Conservation (phyloP, 2,888 invertebrate genomes). For the Synanthedon formicaeformis region DNA sequence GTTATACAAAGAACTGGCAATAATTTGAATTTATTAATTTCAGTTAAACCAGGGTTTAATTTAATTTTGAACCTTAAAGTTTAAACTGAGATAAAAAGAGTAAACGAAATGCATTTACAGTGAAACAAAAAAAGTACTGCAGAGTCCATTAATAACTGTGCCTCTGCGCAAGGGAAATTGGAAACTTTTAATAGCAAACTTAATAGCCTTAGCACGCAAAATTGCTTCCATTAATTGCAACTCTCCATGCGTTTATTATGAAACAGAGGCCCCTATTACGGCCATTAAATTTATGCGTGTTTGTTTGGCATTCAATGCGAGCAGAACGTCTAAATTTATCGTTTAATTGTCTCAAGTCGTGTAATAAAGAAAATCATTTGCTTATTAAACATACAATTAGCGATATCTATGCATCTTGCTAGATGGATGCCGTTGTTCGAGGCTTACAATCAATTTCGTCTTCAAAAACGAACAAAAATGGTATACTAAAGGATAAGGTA, state of each 20-base stretch:
- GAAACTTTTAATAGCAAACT: constrained; percentile 44
- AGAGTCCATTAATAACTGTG: constrained; percentile 32
- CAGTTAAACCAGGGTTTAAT: too few relatives aligned
- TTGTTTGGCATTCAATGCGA: neutral
- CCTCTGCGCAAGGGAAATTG: constrained; percentile 37
- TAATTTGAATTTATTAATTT: too few relatives aligned
- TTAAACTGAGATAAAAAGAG: too few relatives aligned
- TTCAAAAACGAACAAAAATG: constrained; percentile 49
- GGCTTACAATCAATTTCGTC: constrained; percentile 66
- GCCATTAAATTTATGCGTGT: constrained; percentile 13
- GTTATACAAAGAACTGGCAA: neutral
- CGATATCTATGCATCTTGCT: constrained; percentile 53
- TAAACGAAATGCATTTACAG: too few relatives aligned
- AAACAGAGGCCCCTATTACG: constrained; percentile 29
- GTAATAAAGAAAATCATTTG: constrained; percentile 10
- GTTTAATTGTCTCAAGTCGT: neutral
- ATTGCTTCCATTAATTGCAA: constrained; percentile 47
- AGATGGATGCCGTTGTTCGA: constrained; percentile 55
- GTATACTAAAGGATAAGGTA: constrained; percentile 58
- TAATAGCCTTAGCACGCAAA: constrained; percentile 48
- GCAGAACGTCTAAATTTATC: neutral
- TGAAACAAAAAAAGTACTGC: constrained; percentile 26
- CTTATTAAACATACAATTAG: constrained; percentile 53
- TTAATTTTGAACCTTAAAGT: too few relatives aligned
- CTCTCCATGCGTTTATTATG: constrained; percentile 29